Evolutionary conservation across 2,888 invertebrate genomes (phyloP).

Genomic region (Acrocyrtus sp.): DNA sequence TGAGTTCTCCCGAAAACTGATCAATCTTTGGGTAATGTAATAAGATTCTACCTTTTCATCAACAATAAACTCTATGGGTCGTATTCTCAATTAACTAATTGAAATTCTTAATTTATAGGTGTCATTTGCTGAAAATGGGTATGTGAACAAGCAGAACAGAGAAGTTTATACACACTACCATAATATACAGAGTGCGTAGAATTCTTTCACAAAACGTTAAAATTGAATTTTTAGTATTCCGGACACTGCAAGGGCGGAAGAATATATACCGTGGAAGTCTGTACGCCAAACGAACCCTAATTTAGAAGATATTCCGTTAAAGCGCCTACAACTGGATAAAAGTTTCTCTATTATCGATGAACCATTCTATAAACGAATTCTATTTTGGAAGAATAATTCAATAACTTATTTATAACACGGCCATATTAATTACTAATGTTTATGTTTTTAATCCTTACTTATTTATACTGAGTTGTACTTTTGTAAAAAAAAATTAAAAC

Average conservation of each 20-base stretch:
- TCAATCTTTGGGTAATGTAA: slow-evolving; percentile 43
- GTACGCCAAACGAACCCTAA: slow-evolving; percentile 10
- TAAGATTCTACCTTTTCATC: background rate
- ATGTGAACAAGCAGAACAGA: no score
- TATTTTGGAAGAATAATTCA: slow-evolving; percentile 56
- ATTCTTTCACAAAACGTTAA: background rate
- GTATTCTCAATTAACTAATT: background rate
- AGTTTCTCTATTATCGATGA: slow-evolving; percentile 52
- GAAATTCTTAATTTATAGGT: slow-evolving; percentile 4
- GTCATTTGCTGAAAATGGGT: no score
- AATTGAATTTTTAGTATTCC: slow-evolving; percentile 40
- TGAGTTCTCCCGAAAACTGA: slow-evolving; percentile 43
- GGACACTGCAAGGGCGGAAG: slow-evolving; percentile 17
- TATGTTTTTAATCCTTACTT: no score
- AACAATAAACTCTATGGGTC: background rate
- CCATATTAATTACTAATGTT: no score
- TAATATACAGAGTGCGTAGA: no score
- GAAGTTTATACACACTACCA: no score
- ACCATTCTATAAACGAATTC: slow-evolving; percentile 53
- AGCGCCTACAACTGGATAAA: slow-evolving; percentile 44
- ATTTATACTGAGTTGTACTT: no score
- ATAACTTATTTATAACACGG: slow-evolving; percentile 44
- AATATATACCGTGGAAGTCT: slow-evolving; percentile 22
- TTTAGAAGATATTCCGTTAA: slow-evolving; percentile 30
- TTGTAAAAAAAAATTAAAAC: no score